Evolutionary conservation across 2,797 vertebrate genomes (phyloP).

Genomic region (Chelidonichthys spinosus): DNA sequence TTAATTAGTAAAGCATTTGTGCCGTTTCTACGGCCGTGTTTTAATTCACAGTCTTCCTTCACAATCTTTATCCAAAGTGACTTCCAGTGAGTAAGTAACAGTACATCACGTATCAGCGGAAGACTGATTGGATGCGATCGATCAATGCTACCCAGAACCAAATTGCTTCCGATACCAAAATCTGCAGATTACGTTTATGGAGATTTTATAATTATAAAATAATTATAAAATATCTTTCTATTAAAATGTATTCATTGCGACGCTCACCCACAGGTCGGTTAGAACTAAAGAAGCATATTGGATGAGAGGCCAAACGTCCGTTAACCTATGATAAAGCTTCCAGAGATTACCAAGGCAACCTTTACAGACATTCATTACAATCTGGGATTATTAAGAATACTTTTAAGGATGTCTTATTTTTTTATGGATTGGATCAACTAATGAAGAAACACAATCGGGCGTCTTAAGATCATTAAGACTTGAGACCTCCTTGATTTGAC

Average conservation of each 20-base stretch:
- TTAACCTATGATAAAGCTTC: no score
- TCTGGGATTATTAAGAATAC: no score
- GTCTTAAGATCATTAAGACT: neutral
- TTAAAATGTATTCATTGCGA: neutral
- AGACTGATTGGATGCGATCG: no score
- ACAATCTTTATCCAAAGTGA: no score
- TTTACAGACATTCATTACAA: no score
- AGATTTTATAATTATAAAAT: neutral
- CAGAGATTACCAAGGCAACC: no score
- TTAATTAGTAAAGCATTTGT: constrained; percentile 36
- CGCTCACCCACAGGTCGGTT: neutral
- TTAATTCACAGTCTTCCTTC: constrained; percentile 3
- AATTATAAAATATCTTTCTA: neutral
- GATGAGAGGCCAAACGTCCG: no score
- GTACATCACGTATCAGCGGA: neutral
- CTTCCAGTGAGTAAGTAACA: no score
- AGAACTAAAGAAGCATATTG: no score
- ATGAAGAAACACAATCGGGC: neutral
- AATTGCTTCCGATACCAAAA: neutral
- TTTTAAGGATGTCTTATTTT: neutral
- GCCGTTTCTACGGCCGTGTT: constrained; percentile 21
- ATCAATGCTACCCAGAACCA: neutral
- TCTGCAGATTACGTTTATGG: neutral
- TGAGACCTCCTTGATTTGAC: neutral
- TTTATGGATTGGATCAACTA: neutral